Base-by-base conservation (phyloP, 2,797 vertebrate genomes). In the Ceryle rudis region DNA sequence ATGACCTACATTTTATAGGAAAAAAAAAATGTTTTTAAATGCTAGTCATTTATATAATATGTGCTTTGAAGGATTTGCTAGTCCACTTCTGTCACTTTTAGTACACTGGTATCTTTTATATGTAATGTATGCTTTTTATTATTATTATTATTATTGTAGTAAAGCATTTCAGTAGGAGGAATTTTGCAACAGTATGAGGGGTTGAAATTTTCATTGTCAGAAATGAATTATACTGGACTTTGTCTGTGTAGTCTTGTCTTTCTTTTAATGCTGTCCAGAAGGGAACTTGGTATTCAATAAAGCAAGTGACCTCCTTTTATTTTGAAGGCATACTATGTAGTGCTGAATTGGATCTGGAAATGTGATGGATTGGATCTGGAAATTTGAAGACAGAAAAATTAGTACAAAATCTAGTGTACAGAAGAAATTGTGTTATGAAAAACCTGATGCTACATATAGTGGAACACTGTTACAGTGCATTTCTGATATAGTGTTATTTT, bases 81-180 rank as follows among this genome's bases (percentile, higher is more conserved):
- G 98, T 98, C 97, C 98, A 98, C 98, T 98, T 98, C 98, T 98
- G 98, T 98, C 98, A 98, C 98, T 98, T 98, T 98, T 98, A 98
- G 98, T 99, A 99, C 98, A 98, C 98, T 99, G 98, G 98, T 98
- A 98, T 98, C 98, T 98, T 98, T 98, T 99, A 97, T 99, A 99
- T 98, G 98, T 98, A 98, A 98, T 98, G 99, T 99, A 98, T 98
- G 98, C 98, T 99, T 99, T 99, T 99, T 99, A 98, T 98, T 94
- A 96, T 92, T 97, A 99, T 98, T 98, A 51, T 51, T 51, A 51
- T 54, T 54, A 54, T 54, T 98, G 98, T 99, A 99, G 99, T 98
- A 98, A 97, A 98, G 98, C 97, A 99, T 99, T 99, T 99, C 98
- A 98, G 98, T 99, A 98, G 98, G 98, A 98, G 98, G 98, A 98